A percentile compares a stretch with the other conserved stretches of the same genome.
phyloP scores from a whole-genome alignment of 2,113 vertebrate genomes.

The Passer domesticus region DNA sequence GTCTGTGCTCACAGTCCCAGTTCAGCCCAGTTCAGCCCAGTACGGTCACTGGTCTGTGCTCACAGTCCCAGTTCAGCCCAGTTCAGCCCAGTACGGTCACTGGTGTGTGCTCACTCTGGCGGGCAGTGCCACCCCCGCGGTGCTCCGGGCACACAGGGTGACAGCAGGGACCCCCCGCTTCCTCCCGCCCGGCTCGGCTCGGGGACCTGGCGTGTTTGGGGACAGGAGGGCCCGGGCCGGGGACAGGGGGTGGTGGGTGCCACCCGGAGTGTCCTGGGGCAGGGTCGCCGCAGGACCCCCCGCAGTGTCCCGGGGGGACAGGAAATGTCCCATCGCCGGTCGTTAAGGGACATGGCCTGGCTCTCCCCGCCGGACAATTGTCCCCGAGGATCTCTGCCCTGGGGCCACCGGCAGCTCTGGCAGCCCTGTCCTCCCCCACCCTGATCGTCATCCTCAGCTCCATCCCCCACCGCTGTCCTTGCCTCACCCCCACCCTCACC shows the following conservation, averaged over 20 bases:
- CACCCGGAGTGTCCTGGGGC: neutral
- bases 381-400: neutral
- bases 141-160: neutral
- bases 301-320: neutral
- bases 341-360: neutral
- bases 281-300: neutral
- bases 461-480: neutral
- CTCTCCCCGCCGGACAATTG: neutral
- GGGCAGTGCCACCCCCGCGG: neutral
- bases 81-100: too few species aligned
- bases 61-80: too few species aligned
- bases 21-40: too few species aligned
- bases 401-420: neutral
- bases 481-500: neutral
- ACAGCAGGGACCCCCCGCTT: neutral
- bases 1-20: too few species aligned
- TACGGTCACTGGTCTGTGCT: too few species aligned
- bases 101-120: neutral
- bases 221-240: neutral
- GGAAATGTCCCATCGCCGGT: conserved; percentile 30
- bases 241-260: neutral
- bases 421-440: neutral
- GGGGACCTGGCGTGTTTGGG: neutral
- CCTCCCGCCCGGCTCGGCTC: neutral
- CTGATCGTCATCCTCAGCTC: too few species aligned